A percentile compares a stretch with the other conserved stretches of the same genome.
These are phyloP conservation scores for Octopus sinensis DNA, from an alignment of 1,140 invertebrate species.

Conservation along the genomic window DNA sequence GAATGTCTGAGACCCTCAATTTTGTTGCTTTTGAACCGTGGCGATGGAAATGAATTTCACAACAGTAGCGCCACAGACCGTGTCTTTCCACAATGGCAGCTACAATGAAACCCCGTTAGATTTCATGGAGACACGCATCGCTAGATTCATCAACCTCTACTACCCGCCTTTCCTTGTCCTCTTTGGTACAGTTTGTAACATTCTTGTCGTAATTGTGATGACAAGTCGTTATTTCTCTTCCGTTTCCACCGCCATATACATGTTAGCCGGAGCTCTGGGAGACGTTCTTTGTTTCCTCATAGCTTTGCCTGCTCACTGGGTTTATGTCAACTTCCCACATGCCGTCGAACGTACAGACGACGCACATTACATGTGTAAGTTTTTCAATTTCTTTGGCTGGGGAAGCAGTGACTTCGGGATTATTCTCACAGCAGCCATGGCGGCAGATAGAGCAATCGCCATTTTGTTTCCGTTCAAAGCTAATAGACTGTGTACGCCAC, in stretches of 20 bases:
- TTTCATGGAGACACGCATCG: not conserved
- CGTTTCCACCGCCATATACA: constrained; percentile 39
- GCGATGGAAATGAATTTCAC: no score
- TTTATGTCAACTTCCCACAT: constrained; percentile 23
- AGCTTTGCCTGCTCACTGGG: constrained; percentile 41
- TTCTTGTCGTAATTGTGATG: constrained; percentile 38
- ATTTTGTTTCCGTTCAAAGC: constrained; percentile 40
- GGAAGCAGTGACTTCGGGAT: constrained; percentile 43
- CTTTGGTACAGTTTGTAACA: constrained; percentile 35
- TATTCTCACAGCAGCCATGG: constrained; percentile 46
- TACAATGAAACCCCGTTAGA: not conserved
- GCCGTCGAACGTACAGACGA: constrained; percentile 16
- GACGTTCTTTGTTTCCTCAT: constrained; percentile 35
- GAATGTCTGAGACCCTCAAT: no score
- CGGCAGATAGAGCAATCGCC: constrained; percentile 40
- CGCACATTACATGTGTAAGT: constrained; percentile 38
- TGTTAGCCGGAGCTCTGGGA: constrained; percentile 36
- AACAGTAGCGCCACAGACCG: no score
- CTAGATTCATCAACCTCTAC: constrained; percentile 16
- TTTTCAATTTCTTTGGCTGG: constrained; percentile 45
- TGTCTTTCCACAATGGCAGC: no score
- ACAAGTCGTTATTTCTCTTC: constrained; percentile 37
- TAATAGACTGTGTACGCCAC: constrained; percentile 31
- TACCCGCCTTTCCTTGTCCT: constrained; percentile 39
- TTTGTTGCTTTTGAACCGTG: no score